A percentile compares a stretch with the other conserved stretches of the same genome.
phyloP scores from a whole-genome alignment of 2,888 invertebrate genomes.

The Aphrophora alni region DNA sequence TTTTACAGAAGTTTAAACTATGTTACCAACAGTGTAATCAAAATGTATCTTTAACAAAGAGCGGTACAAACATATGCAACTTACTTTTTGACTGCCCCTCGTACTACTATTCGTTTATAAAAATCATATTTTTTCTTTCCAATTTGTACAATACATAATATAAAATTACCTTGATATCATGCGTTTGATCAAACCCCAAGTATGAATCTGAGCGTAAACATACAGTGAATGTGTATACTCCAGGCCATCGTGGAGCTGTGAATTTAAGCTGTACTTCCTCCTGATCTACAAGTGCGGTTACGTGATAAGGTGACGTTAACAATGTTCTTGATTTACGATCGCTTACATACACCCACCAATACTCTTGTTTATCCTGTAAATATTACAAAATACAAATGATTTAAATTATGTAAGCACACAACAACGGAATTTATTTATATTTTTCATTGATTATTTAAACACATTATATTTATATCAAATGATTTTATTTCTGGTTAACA shows the following conservation, averaged over 20 bases:
- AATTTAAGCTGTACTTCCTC: slow-evolving; percentile 96
- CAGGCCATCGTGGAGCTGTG: slow-evolving; percentile 94
- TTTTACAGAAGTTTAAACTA: no score
- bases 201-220: slow-evolving; percentile 97
- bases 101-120: no score
- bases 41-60: no score
- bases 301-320: slow-evolving; percentile 90
- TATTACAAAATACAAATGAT: neutral
- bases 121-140: no score
- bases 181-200: slow-evolving; percentile 93
- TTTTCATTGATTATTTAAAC: no score
- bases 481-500: no score
- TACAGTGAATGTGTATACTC: slow-evolving; percentile 90
- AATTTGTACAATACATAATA: no score
- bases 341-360: slow-evolving; percentile 99
- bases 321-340: slow-evolving; percentile 92
- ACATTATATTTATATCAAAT: no score
- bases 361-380: slow-evolving; percentile 87
- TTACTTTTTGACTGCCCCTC: no score
- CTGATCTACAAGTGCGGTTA: slow-evolving; percentile 87
- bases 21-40: no score
- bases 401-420: neutral
- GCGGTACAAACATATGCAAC: no score
- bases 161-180: slow-evolving; percentile 79
- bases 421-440: no score